Evolutionary conservation across 2,888 invertebrate species (phyloP), one percentile per base, ranked within the genome.

Genomic region (Byasa hedistus): DNA sequence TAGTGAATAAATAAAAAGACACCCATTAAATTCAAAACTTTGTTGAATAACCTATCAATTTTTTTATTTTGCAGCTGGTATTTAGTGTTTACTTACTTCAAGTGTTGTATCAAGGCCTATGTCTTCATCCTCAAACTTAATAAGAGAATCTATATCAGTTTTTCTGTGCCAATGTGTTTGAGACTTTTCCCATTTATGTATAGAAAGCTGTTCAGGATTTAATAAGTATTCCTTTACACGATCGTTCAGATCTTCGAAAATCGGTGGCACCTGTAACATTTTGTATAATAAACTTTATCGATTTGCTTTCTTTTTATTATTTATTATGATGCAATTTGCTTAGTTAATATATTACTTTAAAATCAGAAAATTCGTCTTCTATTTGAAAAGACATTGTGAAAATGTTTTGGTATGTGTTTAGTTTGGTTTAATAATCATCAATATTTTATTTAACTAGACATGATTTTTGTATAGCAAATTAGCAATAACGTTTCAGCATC

Each of bases 131-230:
- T 89, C 84, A 56, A 80, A 93, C 91, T 73, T 81, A 86, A 75
- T 91, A 74, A 69, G 93, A 81, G 72, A 72, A 64, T 76, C 72
- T 44, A 76, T 66, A 63, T 76, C 72, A 19, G 69, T 68, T 56
- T 70, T 70, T 61, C 75, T 69, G 27, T 73, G 71, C 75, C 75
- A 95, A 76, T 94, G 95, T 77, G 92, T 93, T 76, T 96, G 95
- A 23, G 94, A 93, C 73, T 92, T 92, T 77, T 95, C 93, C 84
- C 94, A 93, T 73, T 94, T 92, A 82, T 96, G 95, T 71, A 96
- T 95, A 0, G 96, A 94, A 57, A 96, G 86, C 69, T 92, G 92
- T 75, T 96, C 96, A 2, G 95, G 94, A 74, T 93, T 93, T 64
- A 94, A 84, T 51, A 96, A 85, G 73, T 95, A 95, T 61, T 94